phyloP scores from a whole-genome alignment of 1,140 invertebrate species.

The Drosophila sturtevanti region DNA sequence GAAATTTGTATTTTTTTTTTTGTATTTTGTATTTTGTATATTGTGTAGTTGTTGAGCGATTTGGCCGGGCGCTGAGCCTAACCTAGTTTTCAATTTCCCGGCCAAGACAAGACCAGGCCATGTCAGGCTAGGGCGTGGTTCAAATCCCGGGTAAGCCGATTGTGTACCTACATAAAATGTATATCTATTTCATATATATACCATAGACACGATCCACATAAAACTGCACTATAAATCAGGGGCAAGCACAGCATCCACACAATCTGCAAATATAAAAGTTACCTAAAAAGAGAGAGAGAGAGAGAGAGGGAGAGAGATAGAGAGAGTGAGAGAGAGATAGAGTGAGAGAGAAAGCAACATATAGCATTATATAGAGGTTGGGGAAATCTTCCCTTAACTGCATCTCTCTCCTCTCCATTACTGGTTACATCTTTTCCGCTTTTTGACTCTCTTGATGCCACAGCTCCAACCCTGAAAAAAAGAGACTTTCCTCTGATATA shows the following conservation, averaged over 20 bases:
- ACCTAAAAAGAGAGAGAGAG: not conserved
- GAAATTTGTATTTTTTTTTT: too few species aligned
- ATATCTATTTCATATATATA: slow-evolving; percentile 12
- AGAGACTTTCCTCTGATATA: slow-evolving; percentile 5
- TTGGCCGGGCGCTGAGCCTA: slow-evolving; percentile 32
- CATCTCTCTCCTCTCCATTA: slow-evolving; percentile 21
- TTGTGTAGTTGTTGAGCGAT: not conserved
- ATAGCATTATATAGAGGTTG: slow-evolving; percentile 11
- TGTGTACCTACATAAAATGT: slow-evolving; percentile 33
- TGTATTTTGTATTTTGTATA: slow-evolving; percentile 22
- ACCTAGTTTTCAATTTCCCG: slow-evolving; percentile 56
- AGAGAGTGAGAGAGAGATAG: not conserved
- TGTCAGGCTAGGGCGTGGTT: slow-evolving; percentile 71
- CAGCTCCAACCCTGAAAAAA: slow-evolving; percentile 1
- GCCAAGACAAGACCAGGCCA: slow-evolving; percentile 40
- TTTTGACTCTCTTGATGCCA: slow-evolving; percentile 24
- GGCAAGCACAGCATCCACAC: slow-evolving; percentile 59
- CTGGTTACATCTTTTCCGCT: not conserved
- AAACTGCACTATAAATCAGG: slow-evolving; percentile 51
- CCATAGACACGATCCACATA: slow-evolving; percentile 60
- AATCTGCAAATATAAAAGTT: not conserved
- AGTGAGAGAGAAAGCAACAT: not conserved
- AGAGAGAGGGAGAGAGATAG: slow-evolving; percentile 4
- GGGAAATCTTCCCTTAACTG: slow-evolving; percentile 20
- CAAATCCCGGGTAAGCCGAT: slow-evolving; percentile 72